Evolutionary conservation across 2,888 invertebrate species (phyloP).

Genomic region (Limnephilus lunatus): DNA sequence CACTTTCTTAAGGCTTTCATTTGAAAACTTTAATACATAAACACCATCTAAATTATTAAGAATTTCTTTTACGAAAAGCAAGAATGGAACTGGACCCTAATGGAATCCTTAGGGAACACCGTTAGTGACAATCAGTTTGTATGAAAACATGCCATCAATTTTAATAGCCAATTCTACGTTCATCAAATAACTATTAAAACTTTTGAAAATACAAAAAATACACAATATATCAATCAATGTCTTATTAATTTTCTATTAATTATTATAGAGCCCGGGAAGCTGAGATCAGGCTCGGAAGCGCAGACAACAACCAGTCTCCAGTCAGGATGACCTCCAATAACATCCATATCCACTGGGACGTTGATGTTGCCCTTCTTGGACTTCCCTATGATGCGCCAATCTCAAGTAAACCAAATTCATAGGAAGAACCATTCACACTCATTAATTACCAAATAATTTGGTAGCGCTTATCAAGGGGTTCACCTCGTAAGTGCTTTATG

Average conservation of each 20-base stretch:
- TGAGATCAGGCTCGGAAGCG: constrained; percentile 11
- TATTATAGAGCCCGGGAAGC: constrained; percentile 5
- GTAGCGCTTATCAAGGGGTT: neutral
- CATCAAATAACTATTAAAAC: too few species aligned
- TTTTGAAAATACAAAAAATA: too few species aligned
- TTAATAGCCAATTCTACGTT: too few species aligned
- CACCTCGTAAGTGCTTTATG: neutral
- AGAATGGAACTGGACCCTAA: neutral
- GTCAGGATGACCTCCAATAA: constrained; percentile 5
- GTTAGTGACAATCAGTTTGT: neutral
- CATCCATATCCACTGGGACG: constrained; percentile 36
- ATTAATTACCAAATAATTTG: neutral
- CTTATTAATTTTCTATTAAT: neutral
- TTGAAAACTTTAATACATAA: neutral
- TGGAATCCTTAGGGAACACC: neutral
- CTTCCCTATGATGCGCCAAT: neutral
- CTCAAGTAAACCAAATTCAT: neutral
- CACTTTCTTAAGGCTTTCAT: neutral
- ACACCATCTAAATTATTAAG: neutral
- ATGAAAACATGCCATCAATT: too few species aligned
- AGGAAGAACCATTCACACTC: neutral
- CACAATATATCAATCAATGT: neutral
- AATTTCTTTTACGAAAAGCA: neutral
- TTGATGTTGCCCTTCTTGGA: constrained; percentile 14
- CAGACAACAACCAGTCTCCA: neutral